Evolutionary conservation across 2,888 invertebrate genomes (phyloP), one percentile per base, ranked within the genome.

Genomic region (Pomacea canaliculata): DNA sequence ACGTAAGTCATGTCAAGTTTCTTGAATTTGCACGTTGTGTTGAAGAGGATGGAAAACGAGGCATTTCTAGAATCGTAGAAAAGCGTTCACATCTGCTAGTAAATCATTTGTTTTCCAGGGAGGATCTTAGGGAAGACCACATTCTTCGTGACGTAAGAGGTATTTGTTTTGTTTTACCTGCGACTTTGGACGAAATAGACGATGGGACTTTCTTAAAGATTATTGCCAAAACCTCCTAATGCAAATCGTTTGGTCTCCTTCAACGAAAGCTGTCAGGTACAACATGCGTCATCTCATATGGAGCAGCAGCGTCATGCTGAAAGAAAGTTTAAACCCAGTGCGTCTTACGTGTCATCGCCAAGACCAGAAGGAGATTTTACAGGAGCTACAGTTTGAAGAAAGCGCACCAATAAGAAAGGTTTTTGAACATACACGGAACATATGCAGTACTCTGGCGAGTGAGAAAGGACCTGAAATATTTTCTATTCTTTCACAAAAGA

Each of bases 1-100:
- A 75, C 13, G 78, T 83, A 18, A 76, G 79, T 19, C 66, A 66
- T 12, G 74, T 70, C 1, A 71, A 79, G 60, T 80, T 80, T 68
- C 76, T 79, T 13, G 46, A 70, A 23, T 82, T 79, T 78, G 83
- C 82, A 0, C 56, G 46, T 60, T 63, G 59, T 18, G 73, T 83
- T 13, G 78, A 77, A 48, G 37, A 13, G 23, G 49, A 69, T 19
- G 78, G 76, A 23, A 59, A 74, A 4, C 16, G 16, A 51, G 65
- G 72, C n/a, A 16, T 81, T 10, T 68, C 77, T 27, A 37, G 74
- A 18, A n/a, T 73, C 12, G 60, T 76, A 16, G 23, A 18, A 13
- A 49, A 70, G 16, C 73, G 77, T 37, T 79, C 83, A 8, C 18
- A 27, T 10, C 46, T 70, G 10, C 76, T 83, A n/a, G 59, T 78